Evolutionary conservation across 2,113 vertebrate species (phyloP).

Genomic region (Macaca nemestrina): DNA sequence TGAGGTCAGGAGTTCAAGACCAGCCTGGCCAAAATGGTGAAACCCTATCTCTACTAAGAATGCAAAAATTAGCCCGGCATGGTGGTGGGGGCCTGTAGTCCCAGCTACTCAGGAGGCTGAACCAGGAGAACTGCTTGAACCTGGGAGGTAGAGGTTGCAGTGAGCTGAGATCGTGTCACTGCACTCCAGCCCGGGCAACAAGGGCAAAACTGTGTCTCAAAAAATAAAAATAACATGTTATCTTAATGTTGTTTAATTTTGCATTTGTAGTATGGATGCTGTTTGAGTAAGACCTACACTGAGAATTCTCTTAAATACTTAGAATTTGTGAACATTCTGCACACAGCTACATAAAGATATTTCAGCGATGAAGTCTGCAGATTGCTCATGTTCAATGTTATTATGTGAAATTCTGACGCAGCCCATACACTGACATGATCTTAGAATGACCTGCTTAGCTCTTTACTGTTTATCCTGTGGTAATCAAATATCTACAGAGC

Average conservation of each 20-base stretch:
- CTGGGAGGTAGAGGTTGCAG: too few species aligned
- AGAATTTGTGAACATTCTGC: background rate
- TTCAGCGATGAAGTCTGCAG: background rate
- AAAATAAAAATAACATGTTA: background rate
- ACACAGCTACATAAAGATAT: too few species aligned
- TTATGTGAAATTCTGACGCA: background rate
- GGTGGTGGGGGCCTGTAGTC: too few species aligned
- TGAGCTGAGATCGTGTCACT: too few species aligned
- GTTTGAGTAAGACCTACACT: background rate
- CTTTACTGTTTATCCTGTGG: background rate
- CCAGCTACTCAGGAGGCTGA: too few species aligned
- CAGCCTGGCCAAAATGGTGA: too few species aligned
- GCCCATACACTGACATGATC: background rate
- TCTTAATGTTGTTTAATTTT: background rate
- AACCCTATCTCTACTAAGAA: too few species aligned
- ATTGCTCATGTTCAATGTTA: fast-evolving
- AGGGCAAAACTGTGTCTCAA: too few species aligned
- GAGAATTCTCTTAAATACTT: background rate
- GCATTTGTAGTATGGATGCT: background rate
- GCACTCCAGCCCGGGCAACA: too few species aligned
- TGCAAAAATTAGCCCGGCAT: too few species aligned
- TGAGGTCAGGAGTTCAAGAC: too few species aligned
- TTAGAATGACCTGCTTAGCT: background rate
- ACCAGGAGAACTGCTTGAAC: too few species aligned
- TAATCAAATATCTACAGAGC: background rate